phyloP scores from a whole-genome alignment of 2,113 vertebrate species.

The Psammodynastes pulverulentus region DNA sequence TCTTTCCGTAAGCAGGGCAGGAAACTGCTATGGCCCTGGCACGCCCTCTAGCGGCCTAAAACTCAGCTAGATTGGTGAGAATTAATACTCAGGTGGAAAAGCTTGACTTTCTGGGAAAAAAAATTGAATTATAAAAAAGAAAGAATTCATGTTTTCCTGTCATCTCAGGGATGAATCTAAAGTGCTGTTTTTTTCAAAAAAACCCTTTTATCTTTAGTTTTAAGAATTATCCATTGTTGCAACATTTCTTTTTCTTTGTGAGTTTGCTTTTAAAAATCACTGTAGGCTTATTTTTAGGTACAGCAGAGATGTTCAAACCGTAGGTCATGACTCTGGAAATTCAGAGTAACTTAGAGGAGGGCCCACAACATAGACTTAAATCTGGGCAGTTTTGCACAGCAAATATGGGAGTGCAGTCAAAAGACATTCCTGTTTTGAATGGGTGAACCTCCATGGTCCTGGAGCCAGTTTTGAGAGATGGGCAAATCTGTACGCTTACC shows the following conservation, averaged over 20 bases:
- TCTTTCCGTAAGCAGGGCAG: neutral
- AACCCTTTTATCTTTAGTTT: neutral
- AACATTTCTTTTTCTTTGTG: neutral
- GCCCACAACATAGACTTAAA: neutral
- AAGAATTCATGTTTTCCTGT: neutral
- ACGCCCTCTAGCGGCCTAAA: slow-evolving; percentile 30
- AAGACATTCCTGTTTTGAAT: neutral
- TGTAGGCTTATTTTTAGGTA: neutral
- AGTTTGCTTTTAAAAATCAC: neutral
- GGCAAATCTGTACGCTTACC: neutral
- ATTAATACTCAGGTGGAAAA: neutral
- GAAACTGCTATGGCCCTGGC: slow-evolving; percentile 9
- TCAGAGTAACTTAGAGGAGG: neutral
- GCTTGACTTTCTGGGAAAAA: neutral
- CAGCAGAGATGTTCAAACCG: neutral
- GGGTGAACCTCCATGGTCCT: neutral
- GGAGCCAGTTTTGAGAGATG: neutral
- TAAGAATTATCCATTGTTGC: neutral
- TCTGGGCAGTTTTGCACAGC: neutral
- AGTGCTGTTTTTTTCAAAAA: neutral
- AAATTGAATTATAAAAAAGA: neutral
- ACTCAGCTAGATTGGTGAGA: neutral
- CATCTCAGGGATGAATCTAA: no score
- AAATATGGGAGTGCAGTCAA: neutral
- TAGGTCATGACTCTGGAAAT: neutral